Conservation (phyloP, 2,113 vertebrate species). For the Xenopus tropicalis region UCB_Xtro_10.0 CM004447.2:122721501-122722000, state of each 20-base stretch:
- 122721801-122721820: too few species aligned
- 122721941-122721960: slow-evolving; percentile 28
- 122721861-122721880: slow-evolving; percentile 30
- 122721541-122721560: too few species aligned
- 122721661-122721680: too few species aligned
- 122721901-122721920: slow-evolving; percentile 38
- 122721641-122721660: not conserved
- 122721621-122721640: not conserved
- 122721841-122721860: slow-evolving; percentile 22
- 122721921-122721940: slow-evolving; percentile 36
- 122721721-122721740: too few species aligned
- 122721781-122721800: too few species aligned
- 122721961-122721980: slow-evolving; percentile 42
- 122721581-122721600: not conserved
- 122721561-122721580: too few species aligned
- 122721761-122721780: too few species aligned
- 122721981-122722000: slow-evolving; percentile 46
- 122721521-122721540: too few species aligned
- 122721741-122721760: too few species aligned
- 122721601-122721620: not conserved
- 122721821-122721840: not conserved
- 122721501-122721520: too few species aligned
- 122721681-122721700: too few species aligned
- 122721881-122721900: slow-evolving; percentile 41
- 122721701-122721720: too few species aligned